Evolutionary conservation across 1,140 invertebrate species (phyloP).

Genomic region (Mya arenaria): DNA sequence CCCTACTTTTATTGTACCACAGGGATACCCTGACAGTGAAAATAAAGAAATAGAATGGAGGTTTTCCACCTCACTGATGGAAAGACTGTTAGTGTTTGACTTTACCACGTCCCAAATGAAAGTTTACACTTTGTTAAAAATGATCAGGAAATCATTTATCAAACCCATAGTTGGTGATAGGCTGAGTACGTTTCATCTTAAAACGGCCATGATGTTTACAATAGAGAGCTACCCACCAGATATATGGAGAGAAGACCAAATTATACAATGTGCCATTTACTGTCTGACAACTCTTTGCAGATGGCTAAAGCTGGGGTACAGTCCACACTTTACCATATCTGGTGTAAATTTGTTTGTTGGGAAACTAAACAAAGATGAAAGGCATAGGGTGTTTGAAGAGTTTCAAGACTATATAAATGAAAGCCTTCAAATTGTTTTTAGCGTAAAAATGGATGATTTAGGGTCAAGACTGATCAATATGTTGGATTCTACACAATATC

Average conservation of each 20-base stretch:
- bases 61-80: not conserved
- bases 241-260: not conserved
- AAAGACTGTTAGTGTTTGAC: not conserved
- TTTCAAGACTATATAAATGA: not conserved
- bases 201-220: not conserved
- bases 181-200: not conserved
- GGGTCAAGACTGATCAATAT: no score
- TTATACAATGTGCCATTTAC: not conserved
- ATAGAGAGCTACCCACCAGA: not conserved
- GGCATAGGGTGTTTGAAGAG: not conserved
- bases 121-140: not conserved
- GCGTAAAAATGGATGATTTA: no score
- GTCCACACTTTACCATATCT: not conserved
- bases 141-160: not conserved
- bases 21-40: no score
- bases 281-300: not conserved
- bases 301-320: not conserved
- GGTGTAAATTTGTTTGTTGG: not conserved
- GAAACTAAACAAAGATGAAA: not conserved
- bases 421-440: no score
- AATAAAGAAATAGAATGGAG: no score
- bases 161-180: not conserved
- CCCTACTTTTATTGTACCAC: no score
- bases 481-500: no score
- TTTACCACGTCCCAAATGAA: not conserved